Evolutionary conservation across 2,113 vertebrate genomes (phyloP).

Genomic region (Tetrax tetrax): DNA sequence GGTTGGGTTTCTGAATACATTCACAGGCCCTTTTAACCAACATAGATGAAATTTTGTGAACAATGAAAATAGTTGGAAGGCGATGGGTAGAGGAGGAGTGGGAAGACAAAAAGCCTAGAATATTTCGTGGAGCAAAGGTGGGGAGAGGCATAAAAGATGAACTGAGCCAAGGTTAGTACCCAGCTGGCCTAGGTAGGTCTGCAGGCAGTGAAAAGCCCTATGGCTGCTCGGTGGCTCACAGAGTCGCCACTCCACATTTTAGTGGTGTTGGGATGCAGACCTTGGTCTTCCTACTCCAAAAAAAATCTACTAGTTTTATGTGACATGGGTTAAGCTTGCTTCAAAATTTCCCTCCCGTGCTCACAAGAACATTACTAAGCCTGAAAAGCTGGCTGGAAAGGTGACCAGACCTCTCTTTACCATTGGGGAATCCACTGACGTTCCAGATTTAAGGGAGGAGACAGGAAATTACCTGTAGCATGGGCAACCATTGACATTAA

Average conservation of each 20-base stretch:
- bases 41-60: background rate
- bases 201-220: background rate
- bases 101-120: background rate
- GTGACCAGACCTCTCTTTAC: constrained; percentile 9
- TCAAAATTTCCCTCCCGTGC: background rate
- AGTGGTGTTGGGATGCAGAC: background rate
- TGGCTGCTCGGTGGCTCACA: rapidly evolving
- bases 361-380: background rate
- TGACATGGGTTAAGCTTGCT: background rate
- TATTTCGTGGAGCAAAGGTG: background rate
- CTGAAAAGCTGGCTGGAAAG: constrained; percentile 1
- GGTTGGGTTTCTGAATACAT: background rate
- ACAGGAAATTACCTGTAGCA: constrained; percentile 45
- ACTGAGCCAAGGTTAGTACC: background rate
- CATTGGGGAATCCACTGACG: constrained; percentile 4
- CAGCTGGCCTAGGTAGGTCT: background rate
- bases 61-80: background rate
- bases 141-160: background rate
- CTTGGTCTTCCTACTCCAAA: background rate
- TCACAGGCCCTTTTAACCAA: background rate
- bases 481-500: constrained; percentile 4
- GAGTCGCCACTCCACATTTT: background rate
- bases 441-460: background rate
- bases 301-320: no score
- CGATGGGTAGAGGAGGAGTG: background rate